A percentile compares a stretch with the other conserved stretches of the same genome.
Conservation (phyloP, 1,140 invertebrate species). For the Drosophila subpulchrella region DNA sequence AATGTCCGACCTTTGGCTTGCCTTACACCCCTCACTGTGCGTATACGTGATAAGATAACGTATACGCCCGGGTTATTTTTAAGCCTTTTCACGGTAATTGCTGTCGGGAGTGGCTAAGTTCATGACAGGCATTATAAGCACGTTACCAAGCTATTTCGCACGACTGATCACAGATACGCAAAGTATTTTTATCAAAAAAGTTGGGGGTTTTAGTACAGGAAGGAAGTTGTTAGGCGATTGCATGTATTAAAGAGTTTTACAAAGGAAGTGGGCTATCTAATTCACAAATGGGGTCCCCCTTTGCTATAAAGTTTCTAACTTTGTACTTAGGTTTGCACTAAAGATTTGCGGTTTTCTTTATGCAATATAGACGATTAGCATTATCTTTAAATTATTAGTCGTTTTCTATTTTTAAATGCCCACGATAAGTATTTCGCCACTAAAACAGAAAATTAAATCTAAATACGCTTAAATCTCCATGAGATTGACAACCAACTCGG, state of each 20-base stretch:
- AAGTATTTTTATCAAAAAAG: background rate
- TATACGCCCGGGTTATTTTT: slow-evolving; percentile 23
- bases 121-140: slow-evolving; percentile 19
- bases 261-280: slow-evolving; percentile 14
- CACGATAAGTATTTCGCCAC: too few relatives aligned
- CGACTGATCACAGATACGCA: slow-evolving; percentile 4
- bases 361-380: background rate
- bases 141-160: background rate
- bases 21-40: slow-evolving; percentile 9
- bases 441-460: background rate
- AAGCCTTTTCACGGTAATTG: slow-evolving; percentile 30
- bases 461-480: background rate
- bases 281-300: background rate
- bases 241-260: background rate
- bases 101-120: slow-evolving; percentile 4
- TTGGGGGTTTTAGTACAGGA: slow-evolving; percentile 1
- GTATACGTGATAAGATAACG: slow-evolving; percentile 63
- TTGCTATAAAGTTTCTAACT: background rate
- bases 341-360: background rate
- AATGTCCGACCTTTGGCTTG: slow-evolving; percentile 30
- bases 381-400: background rate
- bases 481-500: too few relatives aligned
- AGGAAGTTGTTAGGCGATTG: slow-evolving; percentile 20
- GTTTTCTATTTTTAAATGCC: too few relatives aligned
- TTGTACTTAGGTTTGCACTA: background rate